These are phyloP conservation scores for Plestiodon gilberti DNA, from an alignment of 2,113 vertebrate genomes.

Conservation along the genomic window DNA sequence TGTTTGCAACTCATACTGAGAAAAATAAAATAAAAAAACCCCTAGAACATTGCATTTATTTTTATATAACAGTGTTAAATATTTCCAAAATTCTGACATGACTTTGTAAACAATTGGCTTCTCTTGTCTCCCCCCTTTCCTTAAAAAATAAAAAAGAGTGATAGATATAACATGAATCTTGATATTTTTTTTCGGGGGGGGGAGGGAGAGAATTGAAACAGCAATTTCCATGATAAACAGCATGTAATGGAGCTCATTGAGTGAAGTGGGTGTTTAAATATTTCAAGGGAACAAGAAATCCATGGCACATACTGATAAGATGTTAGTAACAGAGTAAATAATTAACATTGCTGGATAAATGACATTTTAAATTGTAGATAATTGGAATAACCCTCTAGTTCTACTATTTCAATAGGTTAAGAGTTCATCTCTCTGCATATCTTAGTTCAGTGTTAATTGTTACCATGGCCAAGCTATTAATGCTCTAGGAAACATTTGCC, in stretches of 20 bases:
- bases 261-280: not conserved
- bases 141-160: not conserved
- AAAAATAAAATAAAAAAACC: accelerated
- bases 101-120: not conserved
- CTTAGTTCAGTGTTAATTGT: not conserved
- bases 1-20: accelerated
- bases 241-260: not conserved
- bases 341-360: constrained; percentile 7
- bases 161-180: not conserved
- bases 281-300: not conserved
- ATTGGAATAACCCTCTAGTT: not conserved
- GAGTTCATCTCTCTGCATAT: not conserved
- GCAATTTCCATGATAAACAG: constrained; percentile 1
- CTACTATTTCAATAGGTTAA: not conserved
- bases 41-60: not conserved
- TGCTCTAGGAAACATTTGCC: not conserved
- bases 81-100: accelerated
- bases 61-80: not conserved
- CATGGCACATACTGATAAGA: constrained; percentile 2
- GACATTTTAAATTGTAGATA: constrained; percentile 6
- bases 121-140: not conserved
- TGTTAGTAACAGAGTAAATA: constrained; percentile 3
- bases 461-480: not conserved
- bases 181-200: not conserved
- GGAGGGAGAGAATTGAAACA: not conserved